Percentiles rank a stretch among this genome's conserved stretches.
phyloP scores from a whole-genome alignment of 2,797 vertebrate species.

The Oceanodroma leucorhoa region DNA sequence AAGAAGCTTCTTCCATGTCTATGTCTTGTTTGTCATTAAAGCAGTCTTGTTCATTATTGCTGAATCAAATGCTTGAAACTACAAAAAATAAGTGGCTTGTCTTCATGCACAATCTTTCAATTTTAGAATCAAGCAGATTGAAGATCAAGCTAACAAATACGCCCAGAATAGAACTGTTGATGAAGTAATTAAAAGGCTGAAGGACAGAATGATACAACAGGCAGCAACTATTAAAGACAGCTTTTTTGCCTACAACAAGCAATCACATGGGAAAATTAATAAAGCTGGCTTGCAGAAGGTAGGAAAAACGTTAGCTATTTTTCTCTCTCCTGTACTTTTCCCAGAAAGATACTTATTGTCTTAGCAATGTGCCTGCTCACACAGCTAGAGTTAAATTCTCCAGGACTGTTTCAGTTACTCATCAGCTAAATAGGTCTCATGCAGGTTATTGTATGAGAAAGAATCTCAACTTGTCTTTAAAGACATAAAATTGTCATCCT shows the following conservation, averaged over 20 bases:
- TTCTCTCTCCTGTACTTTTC: neutral
- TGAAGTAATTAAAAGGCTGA: constrained; percentile 58
- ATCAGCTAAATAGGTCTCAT: neutral
- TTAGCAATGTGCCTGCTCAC: neutral
- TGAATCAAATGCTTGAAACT: constrained; percentile 21
- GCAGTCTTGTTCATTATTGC: neutral
- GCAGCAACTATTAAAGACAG: constrained; percentile 15
- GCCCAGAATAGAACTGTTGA: constrained; percentile 36
- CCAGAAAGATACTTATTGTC: neutral
- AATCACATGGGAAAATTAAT: constrained; percentile 17
- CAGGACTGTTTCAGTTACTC: neutral
- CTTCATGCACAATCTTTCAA: neutral
- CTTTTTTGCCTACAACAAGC: constrained; percentile 42
- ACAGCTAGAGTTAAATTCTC: neutral
- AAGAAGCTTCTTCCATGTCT: neutral
- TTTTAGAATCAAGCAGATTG: constrained; percentile 48
- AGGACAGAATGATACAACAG: constrained; percentile 5
- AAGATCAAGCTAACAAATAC: neutral
- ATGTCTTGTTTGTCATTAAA: neutral
- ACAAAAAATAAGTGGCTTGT: neutral
- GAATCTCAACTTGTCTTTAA: neutral
- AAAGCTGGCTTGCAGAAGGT: constrained; percentile 64
- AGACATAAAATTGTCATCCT: neutral
- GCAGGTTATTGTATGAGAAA: neutral
- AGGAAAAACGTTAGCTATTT: neutral